Base-by-base conservation (phyloP, 2,888 invertebrate species). In the Platynereis dumerilii region DNA sequence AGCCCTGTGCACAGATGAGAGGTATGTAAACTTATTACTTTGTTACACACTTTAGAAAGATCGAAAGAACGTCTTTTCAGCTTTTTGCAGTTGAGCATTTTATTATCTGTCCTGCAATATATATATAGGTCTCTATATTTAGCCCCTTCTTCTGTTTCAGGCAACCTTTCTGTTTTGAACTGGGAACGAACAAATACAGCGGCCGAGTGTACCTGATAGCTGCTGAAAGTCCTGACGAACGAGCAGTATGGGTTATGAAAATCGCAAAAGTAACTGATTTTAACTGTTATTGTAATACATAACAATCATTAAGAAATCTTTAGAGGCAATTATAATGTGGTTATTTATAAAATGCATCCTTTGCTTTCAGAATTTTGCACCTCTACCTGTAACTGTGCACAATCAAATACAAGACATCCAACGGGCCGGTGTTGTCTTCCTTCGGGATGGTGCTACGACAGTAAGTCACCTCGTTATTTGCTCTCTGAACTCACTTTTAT, bases 191-290 rank as follows among this genome's bases (percentile, higher is more conserved):
- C 20, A 75, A 76, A 60, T 39, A 63, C 20, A 68, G 66, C 27
- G 75, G 77, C 59, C 70, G 81, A 3, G 67, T 76, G 3, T 82
- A 75, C 65, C 66, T 78, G 58, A 80, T 81, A 74, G 77, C 78
- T 39, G 76, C 78, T 5, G 75, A 79, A 17, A 67, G 69, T 15
- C 69, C 66, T 12, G 65, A 58, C 45, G 65, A 64, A 22, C 24
- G 65, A 20, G 20, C 61, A n/a, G 29, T 56, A 39, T 68, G 65
- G 69, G 39, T 68, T 5, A 26, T 48, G 20, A 58, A 60, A 26
- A 34, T 69, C 15, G 66, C 71, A 15, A 69, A 73, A 72, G 74
- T 75, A 39, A 39, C 1, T 24, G 12, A 29, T 20, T 5, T 26
- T 7, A 28, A n/a, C n/a, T n/a, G n/a, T n/a, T n/a, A n/a, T n/a